These are phyloP conservation scores for Tichodroma muraria DNA, from an alignment of 2,113 vertebrate species.

Conservation along the genomic window DNA sequence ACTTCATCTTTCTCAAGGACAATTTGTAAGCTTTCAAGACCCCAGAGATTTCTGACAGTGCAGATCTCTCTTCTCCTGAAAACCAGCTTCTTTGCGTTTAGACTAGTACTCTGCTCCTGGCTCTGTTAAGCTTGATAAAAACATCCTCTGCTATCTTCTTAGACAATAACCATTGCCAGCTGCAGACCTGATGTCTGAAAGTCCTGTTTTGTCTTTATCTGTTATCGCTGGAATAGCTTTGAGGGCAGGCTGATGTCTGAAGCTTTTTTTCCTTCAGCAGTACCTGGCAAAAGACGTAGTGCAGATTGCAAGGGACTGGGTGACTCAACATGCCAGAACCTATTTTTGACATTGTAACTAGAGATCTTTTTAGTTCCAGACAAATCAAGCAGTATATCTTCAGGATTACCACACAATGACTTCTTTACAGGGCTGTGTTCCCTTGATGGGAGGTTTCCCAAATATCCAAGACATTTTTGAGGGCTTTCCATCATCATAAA, in stretches of 20 bases:
- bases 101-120: neutral
- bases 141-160: neutral
- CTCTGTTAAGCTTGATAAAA: slow-evolving; percentile 8
- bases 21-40: neutral
- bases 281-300: neutral
- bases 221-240: neutral
- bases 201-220: slow-evolving; percentile 33
- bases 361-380: neutral
- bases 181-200: slow-evolving; percentile 37
- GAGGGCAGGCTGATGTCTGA: slow-evolving; percentile 17
- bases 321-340: neutral
- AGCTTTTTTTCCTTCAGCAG: neutral
- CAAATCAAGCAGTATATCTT: neutral
- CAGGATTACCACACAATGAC: neutral
- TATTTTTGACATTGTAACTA: neutral
- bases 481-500: neutral
- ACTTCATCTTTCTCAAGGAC: neutral
- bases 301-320: neutral
- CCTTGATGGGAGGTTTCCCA: neutral
- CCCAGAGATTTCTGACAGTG: neutral
- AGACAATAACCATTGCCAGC: neutral
- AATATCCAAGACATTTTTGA: slow-evolving; percentile 1
- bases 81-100: neutral
- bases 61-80: neutral
- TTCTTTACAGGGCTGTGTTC: neutral